phyloP scores from a whole-genome alignment of 1,140 invertebrate species.

The Triops cancriformis region DNA sequence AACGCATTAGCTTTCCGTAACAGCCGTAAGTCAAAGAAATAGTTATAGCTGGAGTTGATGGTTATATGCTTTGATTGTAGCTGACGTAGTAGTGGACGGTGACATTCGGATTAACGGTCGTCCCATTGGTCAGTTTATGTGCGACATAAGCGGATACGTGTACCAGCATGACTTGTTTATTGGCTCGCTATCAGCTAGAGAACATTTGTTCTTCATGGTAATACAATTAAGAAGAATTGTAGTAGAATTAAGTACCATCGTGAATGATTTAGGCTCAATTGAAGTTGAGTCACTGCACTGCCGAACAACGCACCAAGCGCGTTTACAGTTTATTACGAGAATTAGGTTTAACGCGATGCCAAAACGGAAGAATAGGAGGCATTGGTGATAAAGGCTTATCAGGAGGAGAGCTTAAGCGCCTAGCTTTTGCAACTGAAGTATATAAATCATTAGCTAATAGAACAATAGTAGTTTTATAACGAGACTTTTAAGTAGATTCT shows the following conservation, averaged over 20 bases:
- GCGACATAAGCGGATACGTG: slow-evolving; percentile 46
- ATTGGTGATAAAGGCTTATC: slow-evolving; percentile 35
- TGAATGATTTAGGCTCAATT: slow-evolving; percentile 3
- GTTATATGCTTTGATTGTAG: slow-evolving; percentile 28
- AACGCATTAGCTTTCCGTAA: slow-evolving; percentile 41
- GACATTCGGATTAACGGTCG: slow-evolving; percentile 42
- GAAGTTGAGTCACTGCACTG: slow-evolving; percentile 21
- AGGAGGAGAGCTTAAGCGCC: slow-evolving; percentile 44
- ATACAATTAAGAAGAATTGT: not conserved
- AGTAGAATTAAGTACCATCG: not conserved
- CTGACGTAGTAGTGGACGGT: slow-evolving; percentile 39
- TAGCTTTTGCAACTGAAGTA: slow-evolving; percentile 44
- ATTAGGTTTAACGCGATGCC: slow-evolving; percentile 54
- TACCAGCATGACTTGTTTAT: slow-evolving; percentile 52
- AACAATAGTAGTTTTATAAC: too few relatives aligned
- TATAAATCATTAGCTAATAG: slow-evolving; percentile 6
- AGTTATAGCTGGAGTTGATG: too few relatives aligned
- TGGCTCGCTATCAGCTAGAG: slow-evolving; percentile 46
- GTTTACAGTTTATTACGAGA: slow-evolving; percentile 40
- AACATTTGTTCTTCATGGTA: slow-evolving; percentile 48
- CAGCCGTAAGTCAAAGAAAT: slow-evolving; percentile 33
- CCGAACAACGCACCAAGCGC: slow-evolving; percentile 12
- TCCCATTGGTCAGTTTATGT: slow-evolving; percentile 38
- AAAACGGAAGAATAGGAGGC: slow-evolving; percentile 45
- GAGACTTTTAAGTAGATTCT: slow-evolving; percentile 46